Percentiles rank a stretch among this genome's conserved stretches.
These are phyloP conservation scores for Actinernus sp. DNA, from an alignment of 92 coral and sea anemone species.

Conservation along the genomic window DNA sequence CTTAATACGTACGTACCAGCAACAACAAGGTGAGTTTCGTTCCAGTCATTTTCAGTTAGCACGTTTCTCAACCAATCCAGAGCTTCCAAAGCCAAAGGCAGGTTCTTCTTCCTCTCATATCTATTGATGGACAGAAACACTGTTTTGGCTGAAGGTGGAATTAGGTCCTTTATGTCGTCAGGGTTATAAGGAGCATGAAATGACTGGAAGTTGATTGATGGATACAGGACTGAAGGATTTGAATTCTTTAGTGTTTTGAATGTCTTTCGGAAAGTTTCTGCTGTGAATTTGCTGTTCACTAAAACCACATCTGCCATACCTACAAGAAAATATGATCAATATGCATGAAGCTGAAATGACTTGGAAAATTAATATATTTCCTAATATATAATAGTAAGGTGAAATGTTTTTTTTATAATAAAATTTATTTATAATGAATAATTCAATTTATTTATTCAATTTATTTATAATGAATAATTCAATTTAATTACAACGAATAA, in stretches of 20 bases:
- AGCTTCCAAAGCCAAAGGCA: slow-evolving; percentile 87
- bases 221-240: slow-evolving; percentile 85
- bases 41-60: slow-evolving; percentile 73
- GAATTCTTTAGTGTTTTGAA: slow-evolving; percentile 68
- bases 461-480: no score
- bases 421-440: background rate
- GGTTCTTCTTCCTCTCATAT: slow-evolving; percentile 95
- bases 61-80: slow-evolving; percentile 77
- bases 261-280: slow-evolving; percentile 85
- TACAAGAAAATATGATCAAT: slow-evolving; percentile 20
- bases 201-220: slow-evolving; percentile 88
- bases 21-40: slow-evolving; percentile 79
- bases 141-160: slow-evolving; percentile 83
- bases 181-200: slow-evolving; percentile 63
- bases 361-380: no score
- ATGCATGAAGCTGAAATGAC: no score
- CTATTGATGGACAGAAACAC: slow-evolving; percentile 95
- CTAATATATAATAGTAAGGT: no score
- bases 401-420: no score
- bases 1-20: no score
- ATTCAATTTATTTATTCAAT: no score
- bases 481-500: no score
- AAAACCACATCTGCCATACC: slow-evolving; percentile 95
- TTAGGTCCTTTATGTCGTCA: slow-evolving; percentile 49
- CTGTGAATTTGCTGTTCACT: slow-evolving; percentile 97